phyloP scores from a whole-genome alignment of 2,113 vertebrate species.

The Dasyornis broadbenti region DNA sequence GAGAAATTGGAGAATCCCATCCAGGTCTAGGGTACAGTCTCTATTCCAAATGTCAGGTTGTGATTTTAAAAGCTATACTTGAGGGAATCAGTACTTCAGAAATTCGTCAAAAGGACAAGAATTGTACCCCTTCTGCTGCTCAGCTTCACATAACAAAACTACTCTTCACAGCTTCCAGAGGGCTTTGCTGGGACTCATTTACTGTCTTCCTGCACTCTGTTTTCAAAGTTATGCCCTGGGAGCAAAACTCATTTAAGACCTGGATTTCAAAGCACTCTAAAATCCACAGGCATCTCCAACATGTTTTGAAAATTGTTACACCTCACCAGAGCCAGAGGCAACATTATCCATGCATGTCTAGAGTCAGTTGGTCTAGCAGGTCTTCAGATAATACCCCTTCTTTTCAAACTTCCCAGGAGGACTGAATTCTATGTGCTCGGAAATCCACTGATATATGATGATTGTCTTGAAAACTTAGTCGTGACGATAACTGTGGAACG shows the following conservation, averaged over 20 bases:
- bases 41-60: background rate
- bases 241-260: slow-evolving; percentile 45
- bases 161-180: background rate
- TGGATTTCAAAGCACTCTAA: slow-evolving; percentile 45
- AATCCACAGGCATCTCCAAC: slow-evolving; percentile 49
- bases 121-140: background rate
- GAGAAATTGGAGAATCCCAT: background rate
- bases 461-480: background rate
- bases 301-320: slow-evolving; percentile 37
- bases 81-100: background rate
- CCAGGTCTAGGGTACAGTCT: background rate
- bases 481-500: background rate
- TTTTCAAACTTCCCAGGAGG: background rate
- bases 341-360: slow-evolving; percentile 1
- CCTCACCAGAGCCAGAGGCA: slow-evolving; percentile 8
- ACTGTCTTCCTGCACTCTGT: slow-evolving; percentile 18
- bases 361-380: background rate
- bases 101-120: background rate
- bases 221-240: slow-evolving; percentile 58
- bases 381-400: background rate
- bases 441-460: background rate
- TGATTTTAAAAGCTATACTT: background rate
- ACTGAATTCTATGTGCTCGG: background rate
- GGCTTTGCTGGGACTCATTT: slow-evolving; percentile 27
- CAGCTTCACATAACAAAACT: background rate